phyloP scores from a whole-genome alignment of 2,888 invertebrate species.

The Himalopsyche kuldschensis region DNA sequence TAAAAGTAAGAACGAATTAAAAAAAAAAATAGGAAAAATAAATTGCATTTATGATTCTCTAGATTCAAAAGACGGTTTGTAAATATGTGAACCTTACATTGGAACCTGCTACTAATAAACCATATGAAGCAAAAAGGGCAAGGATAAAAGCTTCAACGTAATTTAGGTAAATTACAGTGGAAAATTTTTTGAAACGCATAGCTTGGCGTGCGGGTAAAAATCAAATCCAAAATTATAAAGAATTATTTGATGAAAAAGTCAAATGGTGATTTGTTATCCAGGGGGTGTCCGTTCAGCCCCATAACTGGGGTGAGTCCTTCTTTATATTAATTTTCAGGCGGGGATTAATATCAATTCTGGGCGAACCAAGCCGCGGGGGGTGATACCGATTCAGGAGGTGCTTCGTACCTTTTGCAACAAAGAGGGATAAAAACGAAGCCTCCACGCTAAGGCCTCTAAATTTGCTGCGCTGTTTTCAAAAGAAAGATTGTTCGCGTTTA shows the following conservation, averaged over 20 bases:
- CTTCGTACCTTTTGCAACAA: background rate
- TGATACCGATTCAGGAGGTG: conserved; percentile 7
- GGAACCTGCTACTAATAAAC: no score
- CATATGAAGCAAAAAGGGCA: no score
- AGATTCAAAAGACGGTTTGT: no score
- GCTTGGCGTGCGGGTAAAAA: background rate
- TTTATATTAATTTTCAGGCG: conserved; percentile 13
- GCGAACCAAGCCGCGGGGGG: background rate
- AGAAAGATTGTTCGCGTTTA: background rate
- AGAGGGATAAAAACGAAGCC: background rate
- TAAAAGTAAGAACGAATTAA: no score
- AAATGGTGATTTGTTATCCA: background rate
- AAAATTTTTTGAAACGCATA: background rate
- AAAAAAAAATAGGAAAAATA: no score
- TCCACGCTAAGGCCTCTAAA: background rate
- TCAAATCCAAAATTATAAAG: background rate
- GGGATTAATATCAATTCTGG: conserved; percentile 15
- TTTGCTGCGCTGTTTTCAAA: background rate
- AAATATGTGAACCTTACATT: no score
- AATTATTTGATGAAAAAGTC: background rate
- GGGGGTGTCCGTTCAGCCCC: background rate
- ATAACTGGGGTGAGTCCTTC: background rate
- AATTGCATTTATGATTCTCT: no score
- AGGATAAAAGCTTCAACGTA: no score
- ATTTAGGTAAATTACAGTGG: background rate